Evolutionary conservation across 1,140 invertebrate genomes (phyloP), one percentile per base, ranked within the genome.

Genomic region (Drosophila trapezifrons): DNA sequence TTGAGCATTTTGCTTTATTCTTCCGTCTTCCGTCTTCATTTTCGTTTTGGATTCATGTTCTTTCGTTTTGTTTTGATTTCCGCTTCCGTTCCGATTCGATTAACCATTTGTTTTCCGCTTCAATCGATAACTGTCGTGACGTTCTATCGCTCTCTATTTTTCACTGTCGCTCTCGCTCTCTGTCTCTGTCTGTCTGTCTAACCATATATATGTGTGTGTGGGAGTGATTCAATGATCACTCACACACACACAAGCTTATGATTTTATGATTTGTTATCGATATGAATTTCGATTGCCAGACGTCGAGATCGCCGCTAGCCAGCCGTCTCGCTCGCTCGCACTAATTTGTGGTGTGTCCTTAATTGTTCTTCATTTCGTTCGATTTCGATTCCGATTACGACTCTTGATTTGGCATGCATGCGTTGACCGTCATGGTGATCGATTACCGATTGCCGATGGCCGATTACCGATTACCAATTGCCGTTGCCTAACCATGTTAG

Each of bases 311-410:
- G 47, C 55, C 54, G 54, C 43, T 42, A 58, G 52, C 64, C 45
- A 72, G 66, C 60, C 47, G 17, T 66, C 70, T 66, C 35, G 70
- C 62, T 77, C 37, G 76, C 64, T 84, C 73, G 73, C 73, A 80
- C 81, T 85, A 73, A 84, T 80, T 80, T 85, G 81, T 84, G 81
- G 80, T 77, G 77, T 83, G 76, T 45, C 54, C 43, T 62, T 45
- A 38, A 22, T 69, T 83, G 17, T 57, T 79, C 29, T 77, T 40
- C 4, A 42, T 56, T 66, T 37, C 18, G 38, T 59, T 18, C 63
- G 13, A 38, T 71, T 57, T 20, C 25, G 20, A 49, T 58, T 43
- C 29, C 35, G 13, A 72, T 71, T 72, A 51, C 5, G 25, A 37
- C 10, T 60, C 49, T 76, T 42, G 29, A 40, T 76, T 79, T 45